Percentiles rank a stretch among this genome's conserved stretches.
phyloP scores from a whole-genome alignment of 2,113 vertebrate genomes.

The Isichthys henryi region DNA sequence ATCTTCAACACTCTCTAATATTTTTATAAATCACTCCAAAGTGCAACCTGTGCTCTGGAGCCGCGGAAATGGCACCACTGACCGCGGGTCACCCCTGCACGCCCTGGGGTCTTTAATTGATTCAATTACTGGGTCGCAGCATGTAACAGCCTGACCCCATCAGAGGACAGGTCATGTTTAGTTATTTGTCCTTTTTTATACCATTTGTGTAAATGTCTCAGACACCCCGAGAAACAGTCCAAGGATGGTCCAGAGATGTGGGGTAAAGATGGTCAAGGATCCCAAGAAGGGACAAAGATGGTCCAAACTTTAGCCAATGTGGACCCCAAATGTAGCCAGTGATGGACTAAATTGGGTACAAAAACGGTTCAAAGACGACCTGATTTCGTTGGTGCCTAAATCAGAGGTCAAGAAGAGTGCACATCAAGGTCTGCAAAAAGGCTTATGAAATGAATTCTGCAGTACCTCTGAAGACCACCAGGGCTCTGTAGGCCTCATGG shows the following conservation, averaged over 20 bases:
- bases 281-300: not conserved
- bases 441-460: not conserved
- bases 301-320: not conserved
- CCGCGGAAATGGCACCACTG: conserved; percentile 44
- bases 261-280: not conserved
- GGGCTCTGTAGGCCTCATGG: not conserved
- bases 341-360: not conserved
- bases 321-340: not conserved
- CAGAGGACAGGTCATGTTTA: not conserved
- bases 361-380: not conserved
- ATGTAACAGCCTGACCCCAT: conserved; percentile 23
- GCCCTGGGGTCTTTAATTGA: conserved; percentile 45
- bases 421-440: not conserved
- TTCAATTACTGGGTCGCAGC: conserved; percentile 39
- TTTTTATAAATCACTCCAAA: conserved; percentile 56
- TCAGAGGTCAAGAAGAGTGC: not conserved
- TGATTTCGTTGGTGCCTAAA: not conserved
- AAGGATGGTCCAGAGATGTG: not conserved
- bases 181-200: not conserved
- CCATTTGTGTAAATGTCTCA: not conserved
- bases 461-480: not conserved
- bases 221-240: not conserved
- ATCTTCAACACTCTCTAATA: conserved; percentile 50
- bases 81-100: conserved; percentile 40
- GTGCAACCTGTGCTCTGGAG: conserved; percentile 48